Percentiles rank a stretch among this genome's conserved stretches.
These are phyloP conservation scores for Morone saxatilis DNA, from an alignment of 2,113 vertebrate species.

Conservation along the genomic window DNA sequence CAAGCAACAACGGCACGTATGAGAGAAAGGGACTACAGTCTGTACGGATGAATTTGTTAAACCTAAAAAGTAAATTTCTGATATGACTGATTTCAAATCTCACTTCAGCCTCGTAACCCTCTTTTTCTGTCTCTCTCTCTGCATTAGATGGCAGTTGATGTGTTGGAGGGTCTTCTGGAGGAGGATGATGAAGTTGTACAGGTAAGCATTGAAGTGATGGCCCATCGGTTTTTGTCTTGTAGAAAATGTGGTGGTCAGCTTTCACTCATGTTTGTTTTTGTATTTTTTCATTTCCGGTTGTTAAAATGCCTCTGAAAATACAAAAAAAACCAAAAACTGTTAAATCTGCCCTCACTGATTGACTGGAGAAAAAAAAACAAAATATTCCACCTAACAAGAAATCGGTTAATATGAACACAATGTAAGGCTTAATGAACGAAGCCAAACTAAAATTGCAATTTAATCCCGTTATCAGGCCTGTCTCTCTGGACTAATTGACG, in stretches of 20 bases:
- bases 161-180: constrained; percentile 86
- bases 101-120: background rate
- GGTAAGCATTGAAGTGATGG: constrained; percentile 72
- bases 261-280: background rate
- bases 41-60: constrained; percentile 16
- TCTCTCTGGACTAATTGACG: background rate
- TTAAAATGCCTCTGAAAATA: background rate
- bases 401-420: background rate
- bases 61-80: background rate
- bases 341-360: background rate
- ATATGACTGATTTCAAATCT: background rate
- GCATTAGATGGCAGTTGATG: constrained; percentile 82
- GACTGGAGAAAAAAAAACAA: background rate
- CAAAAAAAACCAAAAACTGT: no score
- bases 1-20: background rate
- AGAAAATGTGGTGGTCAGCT: background rate
- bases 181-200: constrained; percentile 89
- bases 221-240: background rate
- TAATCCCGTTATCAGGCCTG: background rate
- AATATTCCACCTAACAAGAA: background rate
- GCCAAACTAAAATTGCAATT: background rate
- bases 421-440: background rate
- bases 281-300: background rate
- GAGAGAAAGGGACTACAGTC: background rate
- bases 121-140: constrained; percentile 16